Evolutionary conservation across 2,888 invertebrate genomes (phyloP), one percentile per base, ranked within the genome.

Genomic region (Noctua janthina): DNA sequence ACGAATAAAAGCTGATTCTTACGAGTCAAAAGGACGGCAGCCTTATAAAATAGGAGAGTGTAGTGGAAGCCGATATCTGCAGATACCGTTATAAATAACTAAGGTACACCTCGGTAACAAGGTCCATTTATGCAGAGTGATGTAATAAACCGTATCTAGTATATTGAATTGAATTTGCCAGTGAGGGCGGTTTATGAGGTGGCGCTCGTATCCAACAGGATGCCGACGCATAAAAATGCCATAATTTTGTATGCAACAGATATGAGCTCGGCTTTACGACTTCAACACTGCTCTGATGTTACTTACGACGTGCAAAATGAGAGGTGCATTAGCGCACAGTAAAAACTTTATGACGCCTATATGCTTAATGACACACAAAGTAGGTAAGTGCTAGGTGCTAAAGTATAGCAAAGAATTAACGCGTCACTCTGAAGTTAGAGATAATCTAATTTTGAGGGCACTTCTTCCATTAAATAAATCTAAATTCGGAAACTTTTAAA

Each of bases 121-220:
- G 85, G 87, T 90, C 90, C 91, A 91, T 91, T 93, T 93, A 93
- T 92, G 92, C 91, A 92, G 88, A 93, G 90, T 92, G 91, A 91
- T 90, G 91, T 91, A 91, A 92, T 95, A 94, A 93, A 93, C 91
- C 90, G 89, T 87, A 88, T 91, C 90, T 86, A 90, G 78, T 86
- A 91, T 93, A 94, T 94, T 93, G 93, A 95, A 96, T 96, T 95
- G 94, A 94, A 95, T 95, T 94, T 93, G 92, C 93, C 89, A 91
- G 91, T 88, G 91, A 92, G 90, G 85, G 76, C 70, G 87, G 90
- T 96, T 96, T 96, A 96, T 91, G 95, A 94, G 93, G 93, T 94
- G 93, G 87, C 89, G 91, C 91, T 91, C 91, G 91, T 90, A 92
- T 88, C 89, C 89, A 88, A 89, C 91, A 91, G 91, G 92, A 91